phyloP scores from a whole-genome alignment of 2,888 invertebrate genomes.

The Zygaena filipendulae region DNA sequence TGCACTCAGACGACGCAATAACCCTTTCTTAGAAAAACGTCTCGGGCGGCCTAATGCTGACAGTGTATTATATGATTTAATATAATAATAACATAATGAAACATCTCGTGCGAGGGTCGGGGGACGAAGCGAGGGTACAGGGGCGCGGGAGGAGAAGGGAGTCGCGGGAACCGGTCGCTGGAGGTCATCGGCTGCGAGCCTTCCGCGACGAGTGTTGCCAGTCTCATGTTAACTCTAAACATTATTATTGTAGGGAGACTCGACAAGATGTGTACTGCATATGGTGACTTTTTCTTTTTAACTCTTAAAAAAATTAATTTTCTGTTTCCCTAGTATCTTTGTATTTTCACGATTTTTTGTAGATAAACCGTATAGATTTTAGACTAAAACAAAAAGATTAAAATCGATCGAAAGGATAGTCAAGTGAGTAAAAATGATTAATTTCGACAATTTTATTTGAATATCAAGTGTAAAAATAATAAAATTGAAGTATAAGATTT shows the following conservation, averaged over 20 bases:
- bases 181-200: constrained; percentile 67
- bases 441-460: too few relatives aligned
- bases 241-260: constrained; percentile 43
- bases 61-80: constrained; percentile 68
- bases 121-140: constrained; percentile 25
- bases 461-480: too few relatives aligned
- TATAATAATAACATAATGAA: constrained; percentile 70
- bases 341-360: too few relatives aligned
- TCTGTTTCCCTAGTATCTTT: too few relatives aligned
- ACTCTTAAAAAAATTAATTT: too few relatives aligned
- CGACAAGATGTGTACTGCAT: constrained; percentile 35
- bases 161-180: constrained; percentile 55
- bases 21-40: constrained; percentile 46
- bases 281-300: too few relatives aligned
- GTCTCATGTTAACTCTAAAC: constrained; percentile 29
- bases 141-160: constrained; percentile 25
- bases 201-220: constrained; percentile 61
- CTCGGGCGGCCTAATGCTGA: constrained; percentile 57
- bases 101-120: constrained; percentile 45
- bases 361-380: too few relatives aligned
- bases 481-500: too few relatives aligned
- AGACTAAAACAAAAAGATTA: too few relatives aligned
- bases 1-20: too few relatives aligned
- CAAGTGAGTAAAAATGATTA: too few relatives aligned
- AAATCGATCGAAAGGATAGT: too few relatives aligned